Evolutionary conservation across 1,140 invertebrate species (phyloP).

Genomic region (Macrotrachela quadricornifera): DNA sequence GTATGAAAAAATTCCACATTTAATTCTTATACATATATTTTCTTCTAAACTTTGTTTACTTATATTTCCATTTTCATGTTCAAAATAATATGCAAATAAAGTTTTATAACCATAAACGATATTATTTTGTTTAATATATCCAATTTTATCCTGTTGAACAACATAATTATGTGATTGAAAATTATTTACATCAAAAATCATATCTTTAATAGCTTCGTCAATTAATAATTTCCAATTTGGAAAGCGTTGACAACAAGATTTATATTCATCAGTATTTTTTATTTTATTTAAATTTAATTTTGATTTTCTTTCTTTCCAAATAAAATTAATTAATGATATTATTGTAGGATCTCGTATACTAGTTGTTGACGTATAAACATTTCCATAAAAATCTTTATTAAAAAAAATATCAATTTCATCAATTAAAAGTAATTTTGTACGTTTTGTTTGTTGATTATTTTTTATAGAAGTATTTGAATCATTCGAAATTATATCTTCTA

Average conservation of each 20-base stretch:
- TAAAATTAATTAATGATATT: neutral
- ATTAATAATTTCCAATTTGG: neutral
- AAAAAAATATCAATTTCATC: conserved; percentile 1
- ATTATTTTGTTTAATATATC: neutral
- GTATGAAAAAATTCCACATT: too few relatives aligned
- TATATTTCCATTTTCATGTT: neutral
- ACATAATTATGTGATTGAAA: neutral
- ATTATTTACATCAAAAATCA: neutral
- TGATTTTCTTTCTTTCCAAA: neutral
- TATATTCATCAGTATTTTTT: neutral
- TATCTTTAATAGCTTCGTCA: neutral
- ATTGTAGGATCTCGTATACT: neutral
- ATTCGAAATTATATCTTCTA: too few relatives aligned
- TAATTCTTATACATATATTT: neutral
- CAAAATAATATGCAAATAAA: neutral
- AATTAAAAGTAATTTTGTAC: neutral
- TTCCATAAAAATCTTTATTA: neutral
- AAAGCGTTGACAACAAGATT: neutral
- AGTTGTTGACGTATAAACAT: neutral
- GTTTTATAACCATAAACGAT: neutral
- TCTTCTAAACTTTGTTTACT: neutral
- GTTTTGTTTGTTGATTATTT: neutral
- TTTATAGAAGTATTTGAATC: too few relatives aligned
- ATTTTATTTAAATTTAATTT: neutral
- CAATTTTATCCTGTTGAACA: neutral